Evolutionary conservation across 2,113 vertebrate species (phyloP), one percentile per base, ranked within the genome.

Genomic region (Oxyura jamaicensis): DNA sequence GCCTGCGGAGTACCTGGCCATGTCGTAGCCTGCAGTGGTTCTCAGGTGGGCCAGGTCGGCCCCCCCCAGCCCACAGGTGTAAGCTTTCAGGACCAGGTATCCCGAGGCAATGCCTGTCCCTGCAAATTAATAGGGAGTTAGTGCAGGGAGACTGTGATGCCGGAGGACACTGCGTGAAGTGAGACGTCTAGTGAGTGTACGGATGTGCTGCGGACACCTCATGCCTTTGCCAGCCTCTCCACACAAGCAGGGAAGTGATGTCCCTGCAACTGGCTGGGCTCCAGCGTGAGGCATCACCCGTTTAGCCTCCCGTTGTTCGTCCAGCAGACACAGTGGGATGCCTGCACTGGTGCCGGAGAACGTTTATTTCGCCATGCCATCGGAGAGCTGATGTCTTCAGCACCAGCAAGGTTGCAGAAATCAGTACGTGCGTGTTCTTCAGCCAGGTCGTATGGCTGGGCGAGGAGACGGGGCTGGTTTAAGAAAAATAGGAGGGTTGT

Each of bases 291-390:
- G 46, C 42, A n/a, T 67, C 53, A 26, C 39, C 26, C 5, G 1
- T 8, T 50, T 41, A 73, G 71, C 74, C 8, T 85, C 63, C 42
- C 1, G 0, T 18, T 86, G 56, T 81, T 76, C 42, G 56, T 86
- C 39, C 66, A 72, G 52, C n/a, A 52, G 78, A 25, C 44, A 22
- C 5, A 2, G 4, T 4, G 2, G 69, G 55, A 35, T 78, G 52
- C 20, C 10, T 4, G 52, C 26, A 29, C 36, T 3, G 0, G 6
- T 33, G 23, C 0, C 1, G 53, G 73, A 76, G 15, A 46, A 13
- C 5, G 0, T 42, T 31, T 21, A 48, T 21, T 20, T 59, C 67
- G 76, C 50, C 4, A 0, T 65, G 58, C 41, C 31, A 4, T 79
- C 3, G 1, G 48, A 83, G 73, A 44, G 23, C 15, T 48, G 58